Evolutionary conservation across 2,113 vertebrate species (phyloP), one percentile per base, ranked within the genome.

Genomic region (Bolborhynchus lineola): DNA sequence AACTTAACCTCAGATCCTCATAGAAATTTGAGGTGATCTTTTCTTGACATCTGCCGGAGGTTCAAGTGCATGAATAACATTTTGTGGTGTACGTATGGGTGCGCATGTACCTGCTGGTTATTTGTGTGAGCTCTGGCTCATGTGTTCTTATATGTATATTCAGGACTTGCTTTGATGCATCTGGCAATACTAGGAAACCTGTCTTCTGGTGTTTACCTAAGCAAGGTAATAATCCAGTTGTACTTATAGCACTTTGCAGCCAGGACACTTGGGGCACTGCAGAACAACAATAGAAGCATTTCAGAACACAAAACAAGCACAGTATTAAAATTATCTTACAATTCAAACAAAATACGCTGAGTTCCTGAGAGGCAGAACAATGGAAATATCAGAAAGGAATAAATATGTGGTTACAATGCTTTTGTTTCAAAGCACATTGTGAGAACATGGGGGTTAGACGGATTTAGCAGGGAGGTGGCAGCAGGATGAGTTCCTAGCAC

Each of bases 201-300:
- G 11, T 92, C 93, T 94, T 88, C 69, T 42, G 18, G 35, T 72
- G 44, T 92, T 96, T 89, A 49, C 52, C 55, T 91, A 72, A 57
- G 49, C 33, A 86, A 88, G 88, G 71, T 69, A 68, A 84, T 82
- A 91, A 95, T 72, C 74, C 37, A 49, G 49, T 69, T 72, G 74
- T 86, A 75, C 5, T 88, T 44, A 28, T 1, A 88, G 88, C 83
- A 84, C 42, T 95, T 92, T 72, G 49, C 86, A 96, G 86, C 62
- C 77, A 82, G 81, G 93, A 92, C 93, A 93, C 95, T 96, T 95
- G 95, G 59, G 95, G 95, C 96, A 91, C 93, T 96, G 88, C 47
- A 91, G 91, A 97, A 96, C 92, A 96, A 78, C 80, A 88, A 64
- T 29, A 91, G 57, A 82, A 91, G 59, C 31, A 65, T 53, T 91